These are phyloP conservation scores for Dendropsophus ebraccatus DNA, from an alignment of 2,113 vertebrate genomes.

Conservation along the genomic window DNA sequence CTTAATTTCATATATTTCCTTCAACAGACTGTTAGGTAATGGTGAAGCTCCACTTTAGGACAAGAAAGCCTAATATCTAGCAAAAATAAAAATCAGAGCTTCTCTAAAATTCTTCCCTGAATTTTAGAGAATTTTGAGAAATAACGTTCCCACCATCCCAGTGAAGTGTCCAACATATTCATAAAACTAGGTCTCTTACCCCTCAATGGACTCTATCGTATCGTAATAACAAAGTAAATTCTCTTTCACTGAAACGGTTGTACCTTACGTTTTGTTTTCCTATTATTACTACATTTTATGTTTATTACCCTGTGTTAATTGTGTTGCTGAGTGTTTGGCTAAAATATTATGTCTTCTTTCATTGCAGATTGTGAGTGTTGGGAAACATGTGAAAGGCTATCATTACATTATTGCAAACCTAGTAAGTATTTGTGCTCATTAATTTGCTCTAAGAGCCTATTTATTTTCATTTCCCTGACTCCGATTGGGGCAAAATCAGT, in stretches of 20 bases:
- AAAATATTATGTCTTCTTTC: constrained; percentile 56
- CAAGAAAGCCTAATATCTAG: too few species aligned
- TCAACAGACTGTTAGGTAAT: too few species aligned
- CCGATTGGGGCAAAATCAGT: constrained; percentile 31
- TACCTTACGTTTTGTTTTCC: neutral
- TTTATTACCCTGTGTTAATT: constrained; percentile 2
- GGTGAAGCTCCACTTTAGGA: too few species aligned
- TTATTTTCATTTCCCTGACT: constrained; percentile 35
- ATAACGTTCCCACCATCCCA: neutral
- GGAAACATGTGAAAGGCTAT: constrained; percentile 95
- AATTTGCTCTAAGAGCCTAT: constrained; percentile 64
- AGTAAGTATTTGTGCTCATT: constrained; percentile 79
- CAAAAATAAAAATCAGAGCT: too few species aligned
- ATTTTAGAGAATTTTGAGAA: neutral
- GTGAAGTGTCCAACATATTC: neutral
- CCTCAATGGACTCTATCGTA: too few species aligned
- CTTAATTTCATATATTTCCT: too few species aligned
- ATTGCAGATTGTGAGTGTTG: constrained; percentile 90
- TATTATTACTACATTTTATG: neutral
- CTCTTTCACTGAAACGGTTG: neutral
- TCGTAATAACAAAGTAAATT: too few species aligned
- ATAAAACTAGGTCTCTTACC: too few species aligned
- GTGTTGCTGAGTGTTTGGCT: neutral
- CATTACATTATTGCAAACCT: constrained; percentile 96
- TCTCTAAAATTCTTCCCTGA: too few species aligned